These are phyloP conservation scores for Sebastes alutus DNA, from an alignment of 2,797 vertebrate species.

Conservation along the genomic window DNA sequence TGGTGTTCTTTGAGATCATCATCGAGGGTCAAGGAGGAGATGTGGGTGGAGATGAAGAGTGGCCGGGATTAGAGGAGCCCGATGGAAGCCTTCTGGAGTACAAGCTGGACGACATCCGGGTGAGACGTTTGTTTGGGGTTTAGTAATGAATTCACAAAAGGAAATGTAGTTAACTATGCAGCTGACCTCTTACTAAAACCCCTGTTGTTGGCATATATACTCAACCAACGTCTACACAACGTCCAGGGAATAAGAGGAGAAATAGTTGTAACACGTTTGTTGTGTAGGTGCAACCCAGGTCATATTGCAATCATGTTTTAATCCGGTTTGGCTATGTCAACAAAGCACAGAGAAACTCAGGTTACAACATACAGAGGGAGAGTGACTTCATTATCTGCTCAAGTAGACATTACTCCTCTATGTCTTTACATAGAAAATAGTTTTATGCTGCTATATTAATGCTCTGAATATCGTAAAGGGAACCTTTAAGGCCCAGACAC, in stretches of 20 bases:
- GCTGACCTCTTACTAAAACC: not conserved
- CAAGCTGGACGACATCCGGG: slow-evolving; percentile 92
- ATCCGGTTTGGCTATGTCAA: not conserved
- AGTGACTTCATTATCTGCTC: too few species aligned
- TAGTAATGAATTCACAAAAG: not conserved
- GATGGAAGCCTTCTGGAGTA: slow-evolving; percentile 88
- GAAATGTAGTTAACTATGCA: not conserved
- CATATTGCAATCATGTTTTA: not conserved
- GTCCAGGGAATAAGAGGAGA: not conserved
- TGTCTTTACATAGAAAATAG: too few species aligned
- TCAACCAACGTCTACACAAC: not conserved
- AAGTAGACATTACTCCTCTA: too few species aligned
- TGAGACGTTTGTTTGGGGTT: slow-evolving; percentile 49
- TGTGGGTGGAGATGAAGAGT: slow-evolving; percentile 82
- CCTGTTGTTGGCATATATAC: not conserved
- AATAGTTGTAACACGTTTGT: not conserved
- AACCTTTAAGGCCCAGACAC: too few species aligned
- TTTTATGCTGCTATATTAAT: too few species aligned
- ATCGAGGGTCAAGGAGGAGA: slow-evolving; percentile 83
- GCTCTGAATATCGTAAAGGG: too few species aligned
- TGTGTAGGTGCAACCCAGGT: not conserved
- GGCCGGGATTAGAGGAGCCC: slow-evolving; percentile 84
- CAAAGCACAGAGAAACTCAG: too few species aligned
- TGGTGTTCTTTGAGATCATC: slow-evolving; percentile 94
- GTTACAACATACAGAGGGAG: too few species aligned